These are phyloP conservation scores for Cephus rjabovi DNA, from an alignment of 2,888 invertebrate genomes.

Conservation along the genomic window DNA sequence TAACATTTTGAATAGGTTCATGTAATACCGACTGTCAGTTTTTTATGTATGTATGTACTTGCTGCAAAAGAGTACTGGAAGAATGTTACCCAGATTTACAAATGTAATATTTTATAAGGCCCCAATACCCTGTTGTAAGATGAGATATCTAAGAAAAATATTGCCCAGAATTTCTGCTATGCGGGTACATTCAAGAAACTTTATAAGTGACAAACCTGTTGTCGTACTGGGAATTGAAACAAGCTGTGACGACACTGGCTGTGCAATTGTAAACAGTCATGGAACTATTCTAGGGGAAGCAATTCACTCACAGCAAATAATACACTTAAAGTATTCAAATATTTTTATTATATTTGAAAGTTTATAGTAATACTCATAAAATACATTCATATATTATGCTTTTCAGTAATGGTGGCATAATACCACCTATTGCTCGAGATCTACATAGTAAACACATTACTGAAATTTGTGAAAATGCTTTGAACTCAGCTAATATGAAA, in stretches of 20 bases:
- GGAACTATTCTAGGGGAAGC: constrained; percentile 84
- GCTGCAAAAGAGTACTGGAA: background rate
- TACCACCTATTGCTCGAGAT: constrained; percentile 86
- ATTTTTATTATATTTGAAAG: constrained; percentile 6
- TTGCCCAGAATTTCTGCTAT: background rate
- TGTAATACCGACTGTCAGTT: background rate
- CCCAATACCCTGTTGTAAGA: background rate
- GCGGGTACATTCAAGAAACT: background rate
- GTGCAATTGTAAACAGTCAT: constrained; percentile 82
- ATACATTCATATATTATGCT: constrained; percentile 13
- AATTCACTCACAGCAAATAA: constrained; percentile 81
- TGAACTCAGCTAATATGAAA: constrained; percentile 72
- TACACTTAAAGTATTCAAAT: constrained; percentile 76
- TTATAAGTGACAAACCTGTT: constrained; percentile 27
- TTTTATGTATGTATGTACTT: background rate
- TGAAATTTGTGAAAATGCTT: constrained; percentile 75
- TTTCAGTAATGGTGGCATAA: constrained; percentile 85
- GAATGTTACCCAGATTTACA: background rate
- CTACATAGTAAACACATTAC: constrained; percentile 86
- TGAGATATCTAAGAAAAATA: background rate
- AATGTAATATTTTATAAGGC: background rate
- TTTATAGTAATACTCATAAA: background rate
- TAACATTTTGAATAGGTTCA: background rate
- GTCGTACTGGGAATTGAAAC: constrained; percentile 93
- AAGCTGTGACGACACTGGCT: constrained; percentile 97